Conservation (phyloP, 2,888 invertebrate genomes). For the Syrphus vitripennis region DNA sequence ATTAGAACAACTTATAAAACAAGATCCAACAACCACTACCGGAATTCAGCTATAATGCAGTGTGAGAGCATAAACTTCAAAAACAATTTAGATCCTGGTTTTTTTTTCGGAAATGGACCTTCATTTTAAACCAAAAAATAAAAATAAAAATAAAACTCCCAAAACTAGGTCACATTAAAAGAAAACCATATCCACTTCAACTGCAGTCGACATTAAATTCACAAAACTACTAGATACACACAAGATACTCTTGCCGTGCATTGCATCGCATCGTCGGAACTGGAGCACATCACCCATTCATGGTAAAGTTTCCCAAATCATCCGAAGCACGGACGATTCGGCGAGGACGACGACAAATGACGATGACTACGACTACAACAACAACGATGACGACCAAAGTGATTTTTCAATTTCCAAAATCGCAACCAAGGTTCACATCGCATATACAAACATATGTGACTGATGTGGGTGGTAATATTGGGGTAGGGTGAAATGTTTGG, state of each 20-base stretch:
- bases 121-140: background rate
- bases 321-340: background rate
- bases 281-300: conserved; percentile 47
- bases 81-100: conserved; percentile 28
- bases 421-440: conserved; percentile 24
- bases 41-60: conserved; percentile 51
- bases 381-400: conserved; percentile 14
- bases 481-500: background rate
- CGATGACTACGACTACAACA: background rate
- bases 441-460: background rate
- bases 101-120: conserved; percentile 13
- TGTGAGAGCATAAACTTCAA: conserved; percentile 39
- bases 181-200: conserved; percentile 31
- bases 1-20: conserved; percentile 54
- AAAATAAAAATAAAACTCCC: background rate
- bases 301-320: conserved; percentile 44
- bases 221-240: background rate
- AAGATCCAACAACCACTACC: conserved; percentile 18
- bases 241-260: background rate
- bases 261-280: background rate
- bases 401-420: conserved; percentile 65
- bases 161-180: conserved; percentile 29
- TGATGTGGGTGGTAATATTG: background rate
- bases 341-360: background rate
- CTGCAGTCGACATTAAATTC: conserved; percentile 55